Base-by-base conservation (phyloP, 2,113 vertebrate genomes). In the Pygoscelis antarcticus region DNA sequence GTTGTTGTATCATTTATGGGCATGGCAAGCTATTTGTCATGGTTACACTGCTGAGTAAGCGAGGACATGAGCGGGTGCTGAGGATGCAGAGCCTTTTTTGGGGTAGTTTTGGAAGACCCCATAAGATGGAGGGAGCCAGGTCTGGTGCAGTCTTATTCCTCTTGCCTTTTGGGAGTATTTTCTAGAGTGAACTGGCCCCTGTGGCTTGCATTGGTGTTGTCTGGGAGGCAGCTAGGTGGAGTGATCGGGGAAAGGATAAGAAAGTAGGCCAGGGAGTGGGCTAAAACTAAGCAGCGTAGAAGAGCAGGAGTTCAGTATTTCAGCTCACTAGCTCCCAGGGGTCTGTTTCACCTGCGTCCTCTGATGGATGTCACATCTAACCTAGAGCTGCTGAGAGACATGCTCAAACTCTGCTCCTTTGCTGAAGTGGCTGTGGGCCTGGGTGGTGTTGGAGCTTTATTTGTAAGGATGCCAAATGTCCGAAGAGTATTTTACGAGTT, bases 321-420 rank as follows among this genome's bases (percentile, higher is more conserved):
- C 30, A 29, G 22, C 32, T 79, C 9, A 3, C 18, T 74, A 2
- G 1, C 5, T 83, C 7, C 44, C 2, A 1, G 29, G 40, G 13
- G 16, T 88, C 25, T 7, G 1, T 60, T 94, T 78, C 38, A 13
- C 27, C 22, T 44, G 7, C 2, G 1, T 76, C 47, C 64, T 64
- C 47, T 60, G 19, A 11, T 1, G 16, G 17, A 11, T 68, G 26
- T 30, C 29, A 10, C 25, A 21, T 46, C 51, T 0, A 0, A 27
- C 44, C 38, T 74, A 23, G 66, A 83, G 30, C 46, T 47, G 42
- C 7, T 4, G 46, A 47, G 60, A 55, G 6, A 16, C 6, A 5
- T 0, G 0, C n/a, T 83, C 13, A 66, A 47, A 42, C 34, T 34
- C 55, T 6, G 15, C 34, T 75, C 17, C 34, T 79, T 66, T 71